Percentiles rank a stretch among this genome's conserved stretches.
Conservation (phyloP, 2,888 invertebrate species). For the Acleris laterana region DNA sequence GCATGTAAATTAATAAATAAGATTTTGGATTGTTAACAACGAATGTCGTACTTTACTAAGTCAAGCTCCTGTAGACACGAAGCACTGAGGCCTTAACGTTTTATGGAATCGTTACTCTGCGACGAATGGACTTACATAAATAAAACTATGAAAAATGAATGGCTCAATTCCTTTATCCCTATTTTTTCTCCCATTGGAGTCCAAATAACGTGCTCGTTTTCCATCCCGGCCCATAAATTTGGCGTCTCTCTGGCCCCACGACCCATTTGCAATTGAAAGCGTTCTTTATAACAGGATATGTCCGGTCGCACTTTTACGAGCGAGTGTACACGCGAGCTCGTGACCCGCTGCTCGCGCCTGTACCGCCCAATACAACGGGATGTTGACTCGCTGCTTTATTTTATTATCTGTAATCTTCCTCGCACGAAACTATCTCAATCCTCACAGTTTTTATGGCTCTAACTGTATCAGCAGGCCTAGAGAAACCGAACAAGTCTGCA, state of each 20-base stretch:
- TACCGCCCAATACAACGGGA: slow-evolving; percentile 25
- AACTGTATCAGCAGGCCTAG: background rate
- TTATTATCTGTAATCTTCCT: slow-evolving; percentile 26
- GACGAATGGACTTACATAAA: slow-evolving; percentile 70
- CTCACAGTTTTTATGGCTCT: slow-evolving; percentile 26
- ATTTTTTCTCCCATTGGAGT: slow-evolving; percentile 69
- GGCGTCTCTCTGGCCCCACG: slow-evolving; percentile 66
- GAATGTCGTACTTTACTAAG: background rate
- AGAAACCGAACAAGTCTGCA: background rate
- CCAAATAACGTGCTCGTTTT: slow-evolving; percentile 74
- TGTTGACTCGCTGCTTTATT: slow-evolving; percentile 18
- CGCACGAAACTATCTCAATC: slow-evolving; percentile 10
- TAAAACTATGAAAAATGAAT: slow-evolving; percentile 76
- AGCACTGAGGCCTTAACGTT: slow-evolving; percentile 47
- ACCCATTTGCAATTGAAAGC: slow-evolving; percentile 82
- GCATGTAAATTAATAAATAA: background rate
- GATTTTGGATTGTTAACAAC: background rate
- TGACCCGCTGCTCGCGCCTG: slow-evolving; percentile 30
- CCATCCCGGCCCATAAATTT: slow-evolving; percentile 72
- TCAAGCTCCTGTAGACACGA: slow-evolving; percentile 38
- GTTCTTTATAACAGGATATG: slow-evolving; percentile 77
- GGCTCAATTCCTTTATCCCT: slow-evolving; percentile 70
- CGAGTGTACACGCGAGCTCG: slow-evolving; percentile 43
- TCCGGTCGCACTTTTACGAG: slow-evolving; percentile 73
- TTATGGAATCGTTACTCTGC: slow-evolving; percentile 58